phyloP scores from a whole-genome alignment of 2,797 vertebrate species.

The Darevskia nairensis region DNA sequence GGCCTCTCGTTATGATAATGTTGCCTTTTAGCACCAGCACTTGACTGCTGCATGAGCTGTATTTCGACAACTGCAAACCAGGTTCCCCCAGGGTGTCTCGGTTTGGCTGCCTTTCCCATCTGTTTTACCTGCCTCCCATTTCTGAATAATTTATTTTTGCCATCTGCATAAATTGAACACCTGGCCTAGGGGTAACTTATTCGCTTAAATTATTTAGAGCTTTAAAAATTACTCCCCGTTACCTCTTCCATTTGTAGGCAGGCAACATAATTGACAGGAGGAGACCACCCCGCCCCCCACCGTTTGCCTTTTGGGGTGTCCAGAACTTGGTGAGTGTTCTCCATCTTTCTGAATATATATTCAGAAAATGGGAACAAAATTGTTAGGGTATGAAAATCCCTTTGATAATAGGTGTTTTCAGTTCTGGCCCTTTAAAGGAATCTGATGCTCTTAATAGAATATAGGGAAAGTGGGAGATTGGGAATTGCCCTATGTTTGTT shows the following conservation, averaged over 20 bases:
- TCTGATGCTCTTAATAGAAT: background rate
- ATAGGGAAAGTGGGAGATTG: background rate
- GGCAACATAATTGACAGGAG: conserved; percentile 77
- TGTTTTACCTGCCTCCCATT: conserved; percentile 84
- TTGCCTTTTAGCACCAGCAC: conserved; percentile 45
- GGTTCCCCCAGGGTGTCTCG: conserved; percentile 79
- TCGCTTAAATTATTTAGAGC: conserved; percentile 86
- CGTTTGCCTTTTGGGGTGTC: conserved; percentile 56
- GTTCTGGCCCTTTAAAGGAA: background rate
- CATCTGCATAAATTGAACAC: conserved; percentile 88
- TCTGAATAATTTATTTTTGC: conserved; percentile 87
- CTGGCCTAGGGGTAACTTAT: conserved; percentile 84
- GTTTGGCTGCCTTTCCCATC: conserved; percentile 83
- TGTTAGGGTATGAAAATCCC: background rate
- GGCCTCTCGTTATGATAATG: background rate
- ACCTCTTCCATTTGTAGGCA: conserved; percentile 29
- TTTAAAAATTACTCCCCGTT: conserved; percentile 66
- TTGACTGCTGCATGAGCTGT: conserved; percentile 56
- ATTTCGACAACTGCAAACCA: conserved; percentile 70
- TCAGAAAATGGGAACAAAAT: background rate
- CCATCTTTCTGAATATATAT: background rate
- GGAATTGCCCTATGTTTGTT: background rate
- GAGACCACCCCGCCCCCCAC: conserved; percentile 60
- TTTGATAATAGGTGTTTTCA: background rate
- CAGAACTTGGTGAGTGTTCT: conserved; percentile 24